These are phyloP conservation scores for Enteromius radiatus DNA, from an alignment of 2,797 vertebrate species.

Conservation along the genomic window DNA sequence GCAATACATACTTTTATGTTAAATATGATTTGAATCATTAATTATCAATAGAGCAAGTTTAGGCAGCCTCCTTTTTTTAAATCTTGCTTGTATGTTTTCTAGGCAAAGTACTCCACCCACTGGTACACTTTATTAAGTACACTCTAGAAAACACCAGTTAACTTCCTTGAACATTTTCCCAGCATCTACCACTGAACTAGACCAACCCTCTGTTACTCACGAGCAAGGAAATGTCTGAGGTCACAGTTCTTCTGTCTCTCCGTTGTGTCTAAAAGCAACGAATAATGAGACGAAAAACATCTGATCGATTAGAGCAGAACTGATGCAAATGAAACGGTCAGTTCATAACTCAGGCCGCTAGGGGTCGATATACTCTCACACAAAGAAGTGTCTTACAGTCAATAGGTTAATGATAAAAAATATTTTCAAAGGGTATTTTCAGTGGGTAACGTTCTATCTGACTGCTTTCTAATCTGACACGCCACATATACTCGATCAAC, in stretches of 20 bases:
- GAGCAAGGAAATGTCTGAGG: neutral
- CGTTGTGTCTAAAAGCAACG: neutral
- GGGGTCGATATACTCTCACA: slow-evolving; percentile 11
- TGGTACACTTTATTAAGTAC: slow-evolving; percentile 40
- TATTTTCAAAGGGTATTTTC: neutral
- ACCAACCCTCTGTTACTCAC: neutral
- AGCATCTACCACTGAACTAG: neutral
- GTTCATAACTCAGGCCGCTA: neutral
- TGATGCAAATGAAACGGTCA: neutral
- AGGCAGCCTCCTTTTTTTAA: neutral
- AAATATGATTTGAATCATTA: neutral
- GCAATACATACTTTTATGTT: slow-evolving; percentile 12
- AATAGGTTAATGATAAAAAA: neutral
- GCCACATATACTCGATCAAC: neutral
- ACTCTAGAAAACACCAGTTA: neutral
- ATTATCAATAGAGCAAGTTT: neutral
- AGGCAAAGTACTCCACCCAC: slow-evolving; percentile 50
- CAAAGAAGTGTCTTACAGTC: neutral
- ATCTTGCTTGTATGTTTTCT: slow-evolving; percentile 27
- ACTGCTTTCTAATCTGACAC: too few species aligned
- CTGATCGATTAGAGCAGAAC: neutral
- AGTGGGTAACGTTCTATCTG: neutral
- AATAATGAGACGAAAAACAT: neutral
- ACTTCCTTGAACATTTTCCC: neutral
- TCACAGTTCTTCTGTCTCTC: neutral